Conservation (phyloP, 2,888 invertebrate species). For the Rhaphigaster nebulosa region DNA sequence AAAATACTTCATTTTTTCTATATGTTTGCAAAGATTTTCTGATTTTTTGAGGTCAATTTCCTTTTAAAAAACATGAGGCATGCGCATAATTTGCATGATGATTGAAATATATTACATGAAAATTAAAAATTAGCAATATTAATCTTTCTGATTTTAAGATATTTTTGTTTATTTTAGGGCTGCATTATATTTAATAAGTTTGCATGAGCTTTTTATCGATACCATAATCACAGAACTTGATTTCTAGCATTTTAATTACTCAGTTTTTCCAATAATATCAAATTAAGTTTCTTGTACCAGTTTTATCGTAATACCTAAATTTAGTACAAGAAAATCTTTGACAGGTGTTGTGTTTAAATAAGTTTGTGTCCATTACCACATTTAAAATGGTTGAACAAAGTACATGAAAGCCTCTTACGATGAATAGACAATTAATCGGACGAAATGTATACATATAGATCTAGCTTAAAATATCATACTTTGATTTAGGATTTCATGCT, state of each 20-base stretch:
- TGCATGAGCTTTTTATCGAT: constrained; percentile 28
- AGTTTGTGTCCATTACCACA: neutral
- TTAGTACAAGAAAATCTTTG: neutral
- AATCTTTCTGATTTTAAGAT: neutral
- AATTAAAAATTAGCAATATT: constrained; percentile 13
- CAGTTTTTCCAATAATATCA: neutral
- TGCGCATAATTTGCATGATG: constrained; percentile 36
- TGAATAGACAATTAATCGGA: neutral
- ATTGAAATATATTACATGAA: constrained; percentile 27
- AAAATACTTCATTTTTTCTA: neutral
- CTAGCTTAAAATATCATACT: neutral
- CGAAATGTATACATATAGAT: neutral
- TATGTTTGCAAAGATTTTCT: neutral
- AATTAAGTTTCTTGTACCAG: neutral
- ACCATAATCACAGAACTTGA: neutral
- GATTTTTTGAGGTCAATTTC: neutral
- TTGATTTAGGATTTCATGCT: neutral
- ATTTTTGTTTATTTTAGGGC: neutral
- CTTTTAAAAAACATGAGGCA: constrained; percentile 10
- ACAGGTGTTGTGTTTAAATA: neutral
- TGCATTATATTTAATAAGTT: constrained; percentile 10
- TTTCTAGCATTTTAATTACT: neutral
- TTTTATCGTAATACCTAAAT: neutral
- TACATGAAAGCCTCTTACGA: neutral
- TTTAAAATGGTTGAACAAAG: neutral